Conservation (phyloP, 2,797 vertebrate species). For the Typhlichthys eigenmanni region DNA sequence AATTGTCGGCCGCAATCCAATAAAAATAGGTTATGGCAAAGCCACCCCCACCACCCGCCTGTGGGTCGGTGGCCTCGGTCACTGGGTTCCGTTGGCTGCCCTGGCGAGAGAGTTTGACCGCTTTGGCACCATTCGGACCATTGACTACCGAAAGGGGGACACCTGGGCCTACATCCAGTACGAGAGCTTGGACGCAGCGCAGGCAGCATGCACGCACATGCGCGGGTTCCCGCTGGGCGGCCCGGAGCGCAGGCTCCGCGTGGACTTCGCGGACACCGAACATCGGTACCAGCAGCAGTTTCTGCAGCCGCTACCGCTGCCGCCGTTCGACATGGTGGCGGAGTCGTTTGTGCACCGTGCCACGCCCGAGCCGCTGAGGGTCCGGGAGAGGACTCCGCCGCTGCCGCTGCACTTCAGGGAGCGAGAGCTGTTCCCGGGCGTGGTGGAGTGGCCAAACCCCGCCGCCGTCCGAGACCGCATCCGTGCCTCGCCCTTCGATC, state of each 20-base stretch:
- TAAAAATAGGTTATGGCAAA: constrained; percentile 98
- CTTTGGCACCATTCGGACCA: constrained; percentile 96
- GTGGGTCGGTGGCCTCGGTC: constrained; percentile 96
- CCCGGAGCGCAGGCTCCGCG: constrained; percentile 90
- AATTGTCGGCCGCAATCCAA: constrained; percentile 90
- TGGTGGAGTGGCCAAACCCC: constrained; percentile 92
- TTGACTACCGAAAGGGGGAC: constrained; percentile 97
- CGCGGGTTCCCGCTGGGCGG: constrained; percentile 95
- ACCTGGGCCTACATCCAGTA: constrained; percentile 99
- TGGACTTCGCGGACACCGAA: constrained; percentile 97
- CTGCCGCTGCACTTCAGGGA: constrained; percentile 94
- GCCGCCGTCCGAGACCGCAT: constrained; percentile 89
- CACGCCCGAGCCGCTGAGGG: constrained; percentile 88
- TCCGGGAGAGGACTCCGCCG: constrained; percentile 93
- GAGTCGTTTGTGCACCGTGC: constrained; percentile 91
- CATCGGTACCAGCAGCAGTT: constrained; percentile 96
- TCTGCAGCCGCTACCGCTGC: constrained; percentile 91
- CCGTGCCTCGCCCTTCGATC: constrained; percentile 87
- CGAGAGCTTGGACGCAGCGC: constrained; percentile 95
- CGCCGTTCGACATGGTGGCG: constrained; percentile 91
- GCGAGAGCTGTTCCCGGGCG: constrained; percentile 88
- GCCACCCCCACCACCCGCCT: constrained; percentile 94
- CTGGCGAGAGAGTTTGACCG: constrained; percentile 97
- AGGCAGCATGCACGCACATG: constrained; percentile 97
- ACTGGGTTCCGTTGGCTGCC: constrained; percentile 93